Percentiles rank a stretch among this genome's conserved stretches.
These are phyloP conservation scores for Cryptoleucopteryx plumbea DNA, from an alignment of 2,113 vertebrate species.

Conservation along the genomic window DNA sequence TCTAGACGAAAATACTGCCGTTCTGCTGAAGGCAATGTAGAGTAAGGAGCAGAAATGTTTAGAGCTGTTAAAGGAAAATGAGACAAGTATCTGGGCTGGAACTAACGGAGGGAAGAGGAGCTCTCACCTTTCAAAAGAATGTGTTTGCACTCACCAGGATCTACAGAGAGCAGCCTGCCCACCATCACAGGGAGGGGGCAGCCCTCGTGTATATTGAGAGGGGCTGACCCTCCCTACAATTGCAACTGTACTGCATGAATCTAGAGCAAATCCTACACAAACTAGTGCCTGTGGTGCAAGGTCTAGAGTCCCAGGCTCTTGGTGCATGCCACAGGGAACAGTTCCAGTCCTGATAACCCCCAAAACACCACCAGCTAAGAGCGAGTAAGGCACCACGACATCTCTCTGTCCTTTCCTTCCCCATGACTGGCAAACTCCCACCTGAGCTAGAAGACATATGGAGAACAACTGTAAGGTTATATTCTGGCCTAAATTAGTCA, in stretches of 20 bases:
- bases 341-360: not conserved
- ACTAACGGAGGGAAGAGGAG: not conserved
- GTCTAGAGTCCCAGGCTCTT: not conserved
- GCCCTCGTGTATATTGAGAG: not conserved
- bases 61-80: not conserved
- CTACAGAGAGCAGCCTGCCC: not conserved
- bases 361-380: not conserved
- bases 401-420: not conserved
- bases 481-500: not conserved
- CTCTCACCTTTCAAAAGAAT: not conserved
- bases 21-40: not conserved
- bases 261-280: not conserved
- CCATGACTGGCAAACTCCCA: not conserved
- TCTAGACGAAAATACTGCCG: not conserved
- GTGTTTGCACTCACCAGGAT: not conserved
- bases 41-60: not conserved
- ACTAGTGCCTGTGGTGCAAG: not conserved
- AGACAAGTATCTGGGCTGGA: not conserved
- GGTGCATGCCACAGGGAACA: not conserved
- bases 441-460: not conserved
- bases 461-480: not conserved
- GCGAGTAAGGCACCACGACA: not conserved
- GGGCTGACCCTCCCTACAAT: not conserved
- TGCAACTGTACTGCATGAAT: not conserved
- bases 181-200: not conserved